Conservation (phyloP, 2,888 invertebrate genomes). For the Brenthis ino region DNA sequence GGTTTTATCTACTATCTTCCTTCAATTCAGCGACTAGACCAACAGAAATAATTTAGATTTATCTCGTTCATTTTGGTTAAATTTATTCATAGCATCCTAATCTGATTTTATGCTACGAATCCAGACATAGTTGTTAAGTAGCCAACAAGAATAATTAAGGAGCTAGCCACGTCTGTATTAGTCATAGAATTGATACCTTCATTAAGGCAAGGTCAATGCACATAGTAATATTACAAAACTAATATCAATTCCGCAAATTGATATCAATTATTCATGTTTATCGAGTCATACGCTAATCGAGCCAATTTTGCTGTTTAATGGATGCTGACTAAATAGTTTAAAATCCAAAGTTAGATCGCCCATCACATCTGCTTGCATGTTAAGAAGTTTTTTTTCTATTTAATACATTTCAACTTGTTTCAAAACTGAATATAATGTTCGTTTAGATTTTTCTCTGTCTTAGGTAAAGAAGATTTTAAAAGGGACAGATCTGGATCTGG, state of each 20-base stretch:
- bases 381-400: too few species aligned
- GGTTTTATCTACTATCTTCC: background rate
- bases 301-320: too few species aligned
- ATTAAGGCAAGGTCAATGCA: background rate
- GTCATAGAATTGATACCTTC: conserved; percentile 9
- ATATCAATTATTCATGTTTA: too few species aligned
- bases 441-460: too few species aligned
- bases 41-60: conserved; percentile 9
- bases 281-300: too few species aligned
- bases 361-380: too few species aligned
- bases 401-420: too few species aligned
- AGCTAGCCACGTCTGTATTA: conserved; percentile 22
- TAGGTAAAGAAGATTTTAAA: too few species aligned
- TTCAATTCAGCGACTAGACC: conserved; percentile 1
- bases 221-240: background rate
- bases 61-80: conserved; percentile 13
- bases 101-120: conserved; percentile 39
- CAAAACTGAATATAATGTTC: too few species aligned
- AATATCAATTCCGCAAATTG: background rate
- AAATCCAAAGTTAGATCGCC: too few species aligned
- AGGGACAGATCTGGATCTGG: too few species aligned
- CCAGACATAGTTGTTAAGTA: conserved; percentile 41
- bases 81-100: conserved; percentile 28
- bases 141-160: conserved; percentile 40
- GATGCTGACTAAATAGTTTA: too few species aligned